Conservation (phyloP, 2,888 invertebrate species). For the Nephrocerus scutellatus region DNA sequence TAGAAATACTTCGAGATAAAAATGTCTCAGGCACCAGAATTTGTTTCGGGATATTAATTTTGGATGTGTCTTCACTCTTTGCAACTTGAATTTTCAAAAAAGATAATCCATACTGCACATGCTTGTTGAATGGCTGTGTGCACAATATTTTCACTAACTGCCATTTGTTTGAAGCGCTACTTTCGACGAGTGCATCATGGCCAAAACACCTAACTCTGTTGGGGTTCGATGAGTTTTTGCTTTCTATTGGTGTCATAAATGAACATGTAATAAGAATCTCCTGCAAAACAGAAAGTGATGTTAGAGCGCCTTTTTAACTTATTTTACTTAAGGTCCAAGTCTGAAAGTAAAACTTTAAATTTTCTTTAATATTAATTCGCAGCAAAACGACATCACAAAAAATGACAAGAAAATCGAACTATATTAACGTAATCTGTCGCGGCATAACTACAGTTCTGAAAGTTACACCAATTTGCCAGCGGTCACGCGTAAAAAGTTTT, state of each 20-base stretch:
- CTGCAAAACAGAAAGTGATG: conserved; percentile 42
- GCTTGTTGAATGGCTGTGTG: conserved; percentile 79
- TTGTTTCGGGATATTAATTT: conserved; percentile 10
- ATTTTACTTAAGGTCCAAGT: no score
- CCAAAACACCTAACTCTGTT: conserved; percentile 71
- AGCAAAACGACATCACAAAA: neutral
- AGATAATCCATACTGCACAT: conserved; percentile 70
- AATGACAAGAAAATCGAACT: neutral
- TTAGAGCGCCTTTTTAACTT: conserved; percentile 2
- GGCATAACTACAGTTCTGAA: no score
- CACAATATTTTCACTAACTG: conserved; percentile 76
- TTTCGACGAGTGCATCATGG: conserved; percentile 53
- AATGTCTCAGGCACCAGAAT: conserved; percentile 22
- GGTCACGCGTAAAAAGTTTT: no score
- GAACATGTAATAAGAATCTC: conserved; percentile 70
- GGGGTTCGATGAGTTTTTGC: conserved; percentile 57
- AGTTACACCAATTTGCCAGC: no score
- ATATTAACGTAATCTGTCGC: no score
- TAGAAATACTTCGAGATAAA: neutral
- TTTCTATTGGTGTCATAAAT: conserved; percentile 71
- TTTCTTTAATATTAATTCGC: neutral
- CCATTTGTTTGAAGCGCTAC: conserved; percentile 61
- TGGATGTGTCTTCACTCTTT: conserved; percentile 18
- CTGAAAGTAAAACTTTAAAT: no score
- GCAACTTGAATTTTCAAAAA: conserved; percentile 64